Evolutionary conservation across 1,140 invertebrate species (phyloP), one percentile per base, ranked within the genome.

Genomic region (Drosophila funebris): DNA sequence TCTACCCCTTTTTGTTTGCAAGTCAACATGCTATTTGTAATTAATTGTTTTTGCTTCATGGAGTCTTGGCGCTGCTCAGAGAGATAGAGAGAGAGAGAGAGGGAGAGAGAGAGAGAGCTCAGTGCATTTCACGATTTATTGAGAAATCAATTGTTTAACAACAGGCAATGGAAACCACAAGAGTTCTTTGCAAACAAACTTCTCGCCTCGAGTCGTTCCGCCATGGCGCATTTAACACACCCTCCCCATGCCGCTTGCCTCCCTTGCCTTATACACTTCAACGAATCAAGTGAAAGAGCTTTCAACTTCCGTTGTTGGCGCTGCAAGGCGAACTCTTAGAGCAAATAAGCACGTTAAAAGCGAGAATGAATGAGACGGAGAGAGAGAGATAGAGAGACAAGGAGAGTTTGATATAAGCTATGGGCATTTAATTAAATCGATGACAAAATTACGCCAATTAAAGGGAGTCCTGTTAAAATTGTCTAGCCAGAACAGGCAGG

Each of bases 101-200:
- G 46, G 2, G 46, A 36, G 39, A 33, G 20, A 20, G 43, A 36
- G 20, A 58, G 56, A 6, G 9, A 11, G 44, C 41, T 52, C 69
- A 85, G 81, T 85, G 83, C 81, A 88, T 78, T 87, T 78, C 64
- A 88, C 82, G 82, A 87, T 87, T 87, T 87, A 87, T 87, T 87
- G 83, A 85, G 82, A 87, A 87, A 88, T 87, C 82, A 87, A 87
- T 87, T 87, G 82, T 87, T 87, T 88, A 87, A 87, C 82, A 87
- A 85, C 81, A 85, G 83, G 82, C 82, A 88, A 87, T 87, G 82
- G 81, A 87, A 87, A 88, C 82, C 82, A 88, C 82, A 87, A 87
- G 83, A 87, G 82, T 87, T 87, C 78, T 87, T 87, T 88, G 82
- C 83, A 87, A 87, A 87, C 82, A 87, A 88, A 88, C 83, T 87